These are phyloP conservation scores for Lophura nycthemera DNA, from an alignment of 2,113 vertebrate genomes.

Conservation along the genomic window DNA sequence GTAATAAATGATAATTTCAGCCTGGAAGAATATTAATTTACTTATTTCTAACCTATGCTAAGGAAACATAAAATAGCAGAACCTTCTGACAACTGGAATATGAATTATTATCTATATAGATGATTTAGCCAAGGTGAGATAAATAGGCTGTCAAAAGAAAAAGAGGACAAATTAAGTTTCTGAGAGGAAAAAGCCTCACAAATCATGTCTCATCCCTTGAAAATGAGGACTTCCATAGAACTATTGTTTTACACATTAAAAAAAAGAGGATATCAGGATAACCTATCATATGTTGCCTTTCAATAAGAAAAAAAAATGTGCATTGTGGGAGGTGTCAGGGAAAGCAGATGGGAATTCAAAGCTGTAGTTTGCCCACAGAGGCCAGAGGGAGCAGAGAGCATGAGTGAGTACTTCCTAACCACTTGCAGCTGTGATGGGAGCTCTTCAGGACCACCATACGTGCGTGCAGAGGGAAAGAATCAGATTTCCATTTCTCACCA, in stretches of 20 bases:
- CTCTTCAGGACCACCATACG: not conserved
- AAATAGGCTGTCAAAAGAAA: constrained; percentile 28
- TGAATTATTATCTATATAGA: constrained; percentile 28
- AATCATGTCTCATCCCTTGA: not conserved
- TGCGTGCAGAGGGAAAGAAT: not conserved
- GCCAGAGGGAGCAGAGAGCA: not conserved
- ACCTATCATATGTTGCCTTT: not conserved
- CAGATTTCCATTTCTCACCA: not conserved
- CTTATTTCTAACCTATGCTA: constrained; percentile 9
- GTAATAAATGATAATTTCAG: constrained; percentile 35
- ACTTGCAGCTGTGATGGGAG: not conserved
- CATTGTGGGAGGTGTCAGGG: not conserved
- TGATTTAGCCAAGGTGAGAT: constrained; percentile 47
- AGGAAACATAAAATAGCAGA: not conserved
- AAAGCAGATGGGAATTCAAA: not conserved
- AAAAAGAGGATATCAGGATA: not conserved
- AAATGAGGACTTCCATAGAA: constrained; percentile 6
- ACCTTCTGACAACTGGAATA: not conserved
- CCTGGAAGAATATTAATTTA: constrained; percentile 19
- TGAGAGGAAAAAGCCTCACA: not conserved
- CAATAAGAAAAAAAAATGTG: not conserved
- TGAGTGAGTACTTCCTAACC: not conserved
- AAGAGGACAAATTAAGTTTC: not conserved
- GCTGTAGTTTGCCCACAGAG: not conserved
- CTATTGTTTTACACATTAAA: not conserved